phyloP scores from a whole-genome alignment of 1,140 invertebrate genomes.

The Capitella teleta region DNA sequence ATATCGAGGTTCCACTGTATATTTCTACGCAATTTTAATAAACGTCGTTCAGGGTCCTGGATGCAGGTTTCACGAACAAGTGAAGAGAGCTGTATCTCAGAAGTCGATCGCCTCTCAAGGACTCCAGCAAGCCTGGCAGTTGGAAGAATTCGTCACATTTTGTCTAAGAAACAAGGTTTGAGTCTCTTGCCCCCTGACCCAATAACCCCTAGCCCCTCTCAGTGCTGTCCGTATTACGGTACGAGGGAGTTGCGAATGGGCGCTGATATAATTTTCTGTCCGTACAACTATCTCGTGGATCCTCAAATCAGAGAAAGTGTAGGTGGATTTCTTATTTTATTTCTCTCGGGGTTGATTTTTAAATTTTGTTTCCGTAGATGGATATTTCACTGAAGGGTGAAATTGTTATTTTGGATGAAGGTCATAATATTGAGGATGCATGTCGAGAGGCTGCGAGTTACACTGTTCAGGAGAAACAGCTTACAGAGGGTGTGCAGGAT shows the following conservation, averaged over 20 bases:
- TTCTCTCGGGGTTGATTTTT: background rate
- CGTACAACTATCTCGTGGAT: conserved; percentile 96
- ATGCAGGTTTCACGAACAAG: conserved; percentile 28
- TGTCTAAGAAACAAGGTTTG: conserved; percentile 23
- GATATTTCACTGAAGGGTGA: conserved; percentile 47
- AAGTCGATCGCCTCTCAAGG: conserved; percentile 17
- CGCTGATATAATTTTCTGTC: conserved; percentile 93
- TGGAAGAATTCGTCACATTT: conserved; percentile 32
- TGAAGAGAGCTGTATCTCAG: conserved; percentile 20
- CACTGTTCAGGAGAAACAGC: conserved; percentile 44
- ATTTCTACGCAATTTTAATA: background rate
- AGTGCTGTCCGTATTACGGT: conserved; percentile 84
- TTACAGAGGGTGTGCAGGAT: conserved; percentile 46
- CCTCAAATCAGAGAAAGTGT: conserved; percentile 59
- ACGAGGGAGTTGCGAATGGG: conserved; percentile 63
- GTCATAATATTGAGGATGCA: conserved; percentile 74
- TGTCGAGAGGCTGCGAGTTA: conserved; percentile 84
- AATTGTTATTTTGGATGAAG: conserved; percentile 84
- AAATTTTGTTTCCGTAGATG: conserved; percentile 37
- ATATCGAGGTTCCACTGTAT: too few relatives aligned
- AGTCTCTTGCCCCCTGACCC: background rate
- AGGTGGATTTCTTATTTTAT: background rate
- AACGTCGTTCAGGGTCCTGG: conserved; percentile 13
- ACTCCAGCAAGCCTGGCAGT: conserved; percentile 29
- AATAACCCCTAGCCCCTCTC: background rate